Base-by-base conservation (phyloP, 2,113 vertebrate species). In the Agapornis roseicollis region DNA sequence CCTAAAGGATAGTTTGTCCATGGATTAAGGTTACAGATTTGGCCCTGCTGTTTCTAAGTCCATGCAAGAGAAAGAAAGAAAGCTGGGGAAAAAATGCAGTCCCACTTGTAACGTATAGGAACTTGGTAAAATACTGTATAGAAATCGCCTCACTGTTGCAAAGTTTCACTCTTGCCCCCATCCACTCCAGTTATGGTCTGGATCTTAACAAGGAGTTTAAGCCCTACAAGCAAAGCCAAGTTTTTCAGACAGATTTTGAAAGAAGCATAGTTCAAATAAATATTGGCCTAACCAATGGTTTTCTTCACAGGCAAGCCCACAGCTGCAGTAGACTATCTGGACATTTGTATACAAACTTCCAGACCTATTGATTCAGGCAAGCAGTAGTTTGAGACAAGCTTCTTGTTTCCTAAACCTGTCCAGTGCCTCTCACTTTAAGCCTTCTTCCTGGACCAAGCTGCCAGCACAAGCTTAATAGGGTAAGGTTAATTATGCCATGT, bases 401-500 rank as follows among this genome's bases (percentile, higher is more conserved):
- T 65, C 53, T 44, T 39, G 35, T 91, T 95, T 89, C 85, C 70
- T 41, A 80, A 85, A n/a, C 9, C 49, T 85, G 56, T 47, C 71
- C 58, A 93, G 44, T 73, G 37, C 44, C n/a, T 91, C 71, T 29
- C 74, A 31, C 56, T 88, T 92, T 66, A 92, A 93, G 76, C 50
- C 17, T 85, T 85, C 60, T 94, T 95, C 92, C 95, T 92, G 82
- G 49, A 90, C 68, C 19, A 85, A 66, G 33, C 85, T 80, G 76
- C 70, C 79, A 94, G 68, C 72, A 93, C 31, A 90, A 92, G 58
- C 9, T 4, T 63, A 88, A 80, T 46, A 80, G 37, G 55, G 42
- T 69, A 90, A 97, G 88, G 95, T 93, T 95, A 90, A 95, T 94
- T 90, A 80, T 83, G 60, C 69, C 83, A 74, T 86, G 80, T 86